Conservation (phyloP, 2,797 vertebrate species). For the Vireo griseus region DNA sequence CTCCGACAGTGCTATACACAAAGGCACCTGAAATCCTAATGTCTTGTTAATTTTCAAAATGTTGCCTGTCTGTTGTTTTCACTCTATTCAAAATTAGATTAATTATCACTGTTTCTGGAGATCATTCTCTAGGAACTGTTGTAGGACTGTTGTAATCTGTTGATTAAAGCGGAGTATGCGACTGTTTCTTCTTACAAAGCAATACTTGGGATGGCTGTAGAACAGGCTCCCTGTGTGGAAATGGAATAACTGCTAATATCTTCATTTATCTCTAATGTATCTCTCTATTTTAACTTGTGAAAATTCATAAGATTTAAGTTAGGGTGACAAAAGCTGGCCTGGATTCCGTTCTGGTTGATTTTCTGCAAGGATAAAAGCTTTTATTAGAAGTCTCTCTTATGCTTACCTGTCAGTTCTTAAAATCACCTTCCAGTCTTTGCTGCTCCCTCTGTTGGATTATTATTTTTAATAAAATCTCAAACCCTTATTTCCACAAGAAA, state of each 20-base stretch:
- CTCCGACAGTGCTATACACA: neutral
- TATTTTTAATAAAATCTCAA: neutral
- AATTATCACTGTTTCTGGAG: neutral
- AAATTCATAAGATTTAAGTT: neutral
- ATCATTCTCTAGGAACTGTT: neutral
- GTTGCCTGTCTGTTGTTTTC: neutral
- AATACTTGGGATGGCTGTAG: neutral
- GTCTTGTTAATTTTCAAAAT: neutral
- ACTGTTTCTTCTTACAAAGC: neutral
- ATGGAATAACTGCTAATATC: neutral
- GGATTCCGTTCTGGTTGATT: neutral
- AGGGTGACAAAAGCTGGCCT: neutral
- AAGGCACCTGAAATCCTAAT: neutral
- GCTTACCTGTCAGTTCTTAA: neutral
- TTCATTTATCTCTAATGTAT: neutral
- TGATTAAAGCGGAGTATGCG: neutral
- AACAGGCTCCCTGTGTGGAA: neutral
- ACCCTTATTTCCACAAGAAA: neutral
- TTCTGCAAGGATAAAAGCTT: neutral
- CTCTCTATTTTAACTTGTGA: neutral
- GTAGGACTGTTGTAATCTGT: neutral
- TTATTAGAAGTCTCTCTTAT: neutral
- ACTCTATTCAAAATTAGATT: neutral
- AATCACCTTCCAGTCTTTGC: neutral
- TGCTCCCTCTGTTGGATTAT: neutral